Base-by-base conservation (phyloP, 2,797 vertebrate genomes). In the Psittacula derbiana region DNA sequence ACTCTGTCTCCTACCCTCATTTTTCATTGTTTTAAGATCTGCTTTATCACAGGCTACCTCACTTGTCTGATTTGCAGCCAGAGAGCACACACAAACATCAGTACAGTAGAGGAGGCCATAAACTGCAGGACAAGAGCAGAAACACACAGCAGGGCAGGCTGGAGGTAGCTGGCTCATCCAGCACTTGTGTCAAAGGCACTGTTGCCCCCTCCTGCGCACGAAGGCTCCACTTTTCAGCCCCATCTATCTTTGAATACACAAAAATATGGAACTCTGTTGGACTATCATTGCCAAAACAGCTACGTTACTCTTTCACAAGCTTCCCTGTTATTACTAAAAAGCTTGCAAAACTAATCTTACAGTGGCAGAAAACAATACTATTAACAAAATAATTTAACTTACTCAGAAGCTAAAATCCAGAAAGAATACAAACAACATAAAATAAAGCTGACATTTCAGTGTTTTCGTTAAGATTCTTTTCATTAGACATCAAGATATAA, bases 41-140 rank as follows among this genome's bases (percentile, higher is more conserved):
- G 41, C 20, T 71, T 64, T 71, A 55, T 40, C 27, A 44, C 30
- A 20, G 49, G 47, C 11, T 55, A 21, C 44, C 61, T 74, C 76
- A 19, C 25, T 47, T 7, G 5, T 6, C n/a, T 31, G 16, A 44
- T 23, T 18, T 71, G 66, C 57, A 57, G 43, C 66, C 74, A 40
- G 5, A 70, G 31, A 87, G 17, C 31, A 16, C 16, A 30, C 12
- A 23, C 1, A 1, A 73, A 50, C n/a, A 80, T 6, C 83, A 43
- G 13, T 1, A 2, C 2, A 12, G 38, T 1, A 1, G 17, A 43
- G 24, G 20, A 19, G 10, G 12, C 49, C 12, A 4, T 1, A 30
- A 46, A 18, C 12, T 18, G 36, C 21, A 5, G 16, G 60, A 19
- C 60, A 76, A 38, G 58, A 67, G 16, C 16, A 28, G 31, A 20